phyloP scores from a whole-genome alignment of 1,140 invertebrate genomes.

The Zaprionus ghesquierei region DNA sequence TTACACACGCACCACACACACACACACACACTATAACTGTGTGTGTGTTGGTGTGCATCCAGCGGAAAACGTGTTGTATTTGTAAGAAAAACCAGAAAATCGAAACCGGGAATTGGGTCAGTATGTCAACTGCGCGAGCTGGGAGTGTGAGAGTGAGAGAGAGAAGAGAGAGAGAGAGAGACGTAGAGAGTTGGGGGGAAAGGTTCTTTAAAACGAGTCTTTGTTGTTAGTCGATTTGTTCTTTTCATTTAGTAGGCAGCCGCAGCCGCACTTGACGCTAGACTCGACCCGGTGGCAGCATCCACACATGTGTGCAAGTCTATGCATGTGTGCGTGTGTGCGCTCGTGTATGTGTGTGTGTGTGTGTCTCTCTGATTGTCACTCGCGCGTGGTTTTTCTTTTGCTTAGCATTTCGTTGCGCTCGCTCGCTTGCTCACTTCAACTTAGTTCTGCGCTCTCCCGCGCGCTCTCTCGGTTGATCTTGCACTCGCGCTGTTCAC shows the following conservation, averaged over 20 bases:
- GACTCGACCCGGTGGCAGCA: slow-evolving; percentile 8
- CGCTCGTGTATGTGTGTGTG: slow-evolving; percentile 10
- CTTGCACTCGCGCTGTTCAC: too few relatives aligned
- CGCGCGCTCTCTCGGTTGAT: slow-evolving; percentile 49
- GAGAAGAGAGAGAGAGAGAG: not conserved
- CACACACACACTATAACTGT: not conserved
- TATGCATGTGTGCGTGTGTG: not conserved
- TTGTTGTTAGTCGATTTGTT: slow-evolving; percentile 57
- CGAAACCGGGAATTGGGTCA: slow-evolving; percentile 81
- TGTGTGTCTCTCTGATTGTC: slow-evolving; percentile 50
- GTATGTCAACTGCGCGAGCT: slow-evolving; percentile 61
- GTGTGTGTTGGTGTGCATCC: slow-evolving; percentile 38
- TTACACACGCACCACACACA: slow-evolving; percentile 23
- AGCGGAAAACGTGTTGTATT: slow-evolving; percentile 79
- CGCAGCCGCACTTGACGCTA: slow-evolving; percentile 35
- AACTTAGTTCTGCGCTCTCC: not conserved
- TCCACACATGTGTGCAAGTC: not conserved
- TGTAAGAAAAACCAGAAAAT: slow-evolving; percentile 81
- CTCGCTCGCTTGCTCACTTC: not conserved
- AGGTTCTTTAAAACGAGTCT: slow-evolving; percentile 63
- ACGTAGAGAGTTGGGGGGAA: slow-evolving; percentile 1
- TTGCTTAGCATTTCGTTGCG: slow-evolving; percentile 34
- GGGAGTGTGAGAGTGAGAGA: too few relatives aligned
- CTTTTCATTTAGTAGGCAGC: slow-evolving; percentile 54
- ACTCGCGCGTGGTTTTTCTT: slow-evolving; percentile 58